Base-by-base conservation (phyloP, 1,140 invertebrate genomes). In the Mya arenaria region DNA sequence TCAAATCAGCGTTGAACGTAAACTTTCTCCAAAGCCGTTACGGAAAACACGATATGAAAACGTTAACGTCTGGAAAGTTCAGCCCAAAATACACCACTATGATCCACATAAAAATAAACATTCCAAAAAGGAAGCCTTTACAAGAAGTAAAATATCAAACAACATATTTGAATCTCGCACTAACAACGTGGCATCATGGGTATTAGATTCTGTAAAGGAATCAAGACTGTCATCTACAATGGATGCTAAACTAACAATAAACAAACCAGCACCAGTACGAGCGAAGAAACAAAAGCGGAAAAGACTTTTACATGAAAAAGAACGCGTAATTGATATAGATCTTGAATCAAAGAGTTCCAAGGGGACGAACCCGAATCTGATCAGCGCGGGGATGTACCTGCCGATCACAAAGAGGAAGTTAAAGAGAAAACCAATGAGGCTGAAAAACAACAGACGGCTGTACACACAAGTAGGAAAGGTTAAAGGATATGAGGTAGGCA, bases 401-500 rank as follows among this genome's bases (percentile, higher is more conserved):
- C 77, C 77, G 0, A 19, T 80, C 32, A 55, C 37, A 44, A 71
- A n/a, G 30, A 69, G 32, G 36, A 60, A 69, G 39, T 25, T 56
- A 36, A 80, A 80, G 25, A 56, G 73, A n/a, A 62, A 23, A n/a
- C 73, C 58, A 1, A 63, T 19, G 17, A 30, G 58, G 28, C 32
- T 75, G 0, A 75, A 34, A 48, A 44, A 44, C 15, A n/a, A n/a
- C n/a, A n/a, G n/a, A n/a, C 17, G 65, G n/a, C 32, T 80, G 23
- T 80, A 56, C 28, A 80, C 77, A 10, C 48, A 80, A 58, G 65
- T 80, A 28, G 77, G 77, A 36, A 80, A 71, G 55, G 25, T 44
- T 25, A 80, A 80, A 62, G 77, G 77, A 13, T 80, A 80, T 28
- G 77, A 80, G 77, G 77, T 80, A 62, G n/a, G 56, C 62, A 34